Evolutionary conservation across 2,113 vertebrate genomes (phyloP), one percentile per base, ranked within the genome.

Genomic region (Nibea coibor): DNA sequence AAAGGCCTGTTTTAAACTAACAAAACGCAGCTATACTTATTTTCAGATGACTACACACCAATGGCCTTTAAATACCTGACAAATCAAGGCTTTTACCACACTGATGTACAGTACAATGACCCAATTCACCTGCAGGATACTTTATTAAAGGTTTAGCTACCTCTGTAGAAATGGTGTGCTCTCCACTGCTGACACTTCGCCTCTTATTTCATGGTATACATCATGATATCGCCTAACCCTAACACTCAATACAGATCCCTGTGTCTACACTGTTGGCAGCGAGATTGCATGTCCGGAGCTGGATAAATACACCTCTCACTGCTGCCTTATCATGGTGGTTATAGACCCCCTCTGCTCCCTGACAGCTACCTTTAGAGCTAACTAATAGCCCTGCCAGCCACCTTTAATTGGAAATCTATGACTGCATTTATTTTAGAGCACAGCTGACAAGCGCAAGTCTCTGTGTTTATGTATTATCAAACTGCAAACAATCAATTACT

Each of bases 351-450:
- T 88, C 84, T 66, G 59, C 81, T 89, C 69, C 35, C 79, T 87
- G 92, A 93, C 93, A 94, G 86, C 85, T 90, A 93, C 90, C 88
- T 92, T 93, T 91, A 88, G 83, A 89, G 83, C 84, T 91, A 94
- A 94, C 92, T 91, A 94, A 95, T 93, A 89, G 90, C 81, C 65
- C 85, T 81, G 80, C 88, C 91, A 86, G 72, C 81, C 87, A 88
- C 89, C 85, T 91, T 93, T 95, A 95, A 95, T 95, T 94, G 93
- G 92, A 94, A 95, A 94, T 95, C 94, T 93, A 94, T 94, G 91
- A 87, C 80, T 77, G 92, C 87, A 92, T 94, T 94, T 91, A 93
- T 94, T 94, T 91, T 88, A 83, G 88, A 92, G 90, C 87, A 65
- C 78, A 81, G 56, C 78, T 92, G 93, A 93, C 93, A 93, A 86